Evolutionary conservation across 2,113 vertebrate species (phyloP).

Genomic region (Albula goreensis): DNA sequence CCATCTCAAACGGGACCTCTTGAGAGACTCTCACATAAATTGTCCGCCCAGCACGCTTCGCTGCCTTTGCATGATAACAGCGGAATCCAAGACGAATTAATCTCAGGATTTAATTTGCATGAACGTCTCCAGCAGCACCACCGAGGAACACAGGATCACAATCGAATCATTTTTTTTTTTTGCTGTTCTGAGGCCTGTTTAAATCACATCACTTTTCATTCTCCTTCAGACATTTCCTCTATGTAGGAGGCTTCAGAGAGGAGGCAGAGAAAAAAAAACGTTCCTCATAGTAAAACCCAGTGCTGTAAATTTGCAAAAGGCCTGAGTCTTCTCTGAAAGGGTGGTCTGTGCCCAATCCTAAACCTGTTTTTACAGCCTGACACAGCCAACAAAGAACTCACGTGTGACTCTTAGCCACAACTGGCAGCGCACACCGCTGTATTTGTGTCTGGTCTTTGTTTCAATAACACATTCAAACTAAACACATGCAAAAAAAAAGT

Average conservation of each 20-base stretch:
- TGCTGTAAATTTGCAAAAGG: neutral
- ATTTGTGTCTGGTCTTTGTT: neutral
- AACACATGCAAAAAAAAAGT: neutral
- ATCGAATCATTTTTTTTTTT: neutral
- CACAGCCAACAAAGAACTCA: neutral
- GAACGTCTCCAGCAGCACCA: neutral
- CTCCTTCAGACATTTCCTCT: neutral
- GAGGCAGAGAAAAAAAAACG: neutral
- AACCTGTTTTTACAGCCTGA: neutral
- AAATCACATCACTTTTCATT: neutral
- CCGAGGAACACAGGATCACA: neutral
- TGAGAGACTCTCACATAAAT: neutral
- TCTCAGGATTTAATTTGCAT: neutral
- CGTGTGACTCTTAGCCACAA: neutral
- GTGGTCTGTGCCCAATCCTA: neutral
- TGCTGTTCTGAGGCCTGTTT: neutral
- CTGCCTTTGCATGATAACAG: neutral
- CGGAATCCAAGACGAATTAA: neutral
- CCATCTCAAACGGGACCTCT: neutral
- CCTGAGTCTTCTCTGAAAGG: neutral
- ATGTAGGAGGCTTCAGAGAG: neutral
- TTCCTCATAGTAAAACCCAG: too few relatives aligned
- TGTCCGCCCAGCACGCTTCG: neutral
- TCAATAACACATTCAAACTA: neutral
- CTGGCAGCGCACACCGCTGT: neutral